Conservation (phyloP, 2,797 vertebrate species). For the Coregonus ussuriensis region DNA sequence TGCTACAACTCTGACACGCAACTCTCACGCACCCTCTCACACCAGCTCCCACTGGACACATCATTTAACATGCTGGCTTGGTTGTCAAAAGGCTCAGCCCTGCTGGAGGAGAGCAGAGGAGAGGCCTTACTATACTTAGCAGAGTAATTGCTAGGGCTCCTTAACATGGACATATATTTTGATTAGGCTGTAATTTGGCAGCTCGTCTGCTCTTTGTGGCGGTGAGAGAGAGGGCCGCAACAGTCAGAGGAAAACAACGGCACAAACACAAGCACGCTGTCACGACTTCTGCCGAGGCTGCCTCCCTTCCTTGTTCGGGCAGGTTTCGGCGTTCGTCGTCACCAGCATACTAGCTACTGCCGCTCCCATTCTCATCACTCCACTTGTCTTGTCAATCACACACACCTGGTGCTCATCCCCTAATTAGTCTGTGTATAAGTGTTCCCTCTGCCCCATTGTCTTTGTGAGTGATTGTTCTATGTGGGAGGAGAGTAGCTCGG, state of each 20-base stretch:
- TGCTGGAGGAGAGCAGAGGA: slow-evolving; percentile 37
- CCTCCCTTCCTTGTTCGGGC: too few relatives aligned
- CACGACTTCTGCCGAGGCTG: too few relatives aligned
- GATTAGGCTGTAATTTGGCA: slow-evolving; percentile 69
- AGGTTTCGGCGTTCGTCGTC: too few relatives aligned
- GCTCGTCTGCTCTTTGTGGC: slow-evolving; percentile 61
- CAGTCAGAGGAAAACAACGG: slow-evolving; percentile 64
- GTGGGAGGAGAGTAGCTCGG: too few relatives aligned
- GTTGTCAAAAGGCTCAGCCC: slow-evolving; percentile 62
- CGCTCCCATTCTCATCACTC: too few relatives aligned
- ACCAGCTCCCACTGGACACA: slow-evolving; percentile 52
- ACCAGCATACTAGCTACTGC: too few relatives aligned
- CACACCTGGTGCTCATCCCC: too few relatives aligned
- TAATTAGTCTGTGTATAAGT: too few relatives aligned
- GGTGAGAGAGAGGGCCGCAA: slow-evolving; percentile 35
- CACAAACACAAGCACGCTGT: slow-evolving; percentile 22
- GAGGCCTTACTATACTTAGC: slow-evolving; percentile 72
- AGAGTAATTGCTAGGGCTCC: slow-evolving; percentile 71
- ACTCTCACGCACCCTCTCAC: slow-evolving; percentile 6
- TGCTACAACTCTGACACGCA: not conserved
- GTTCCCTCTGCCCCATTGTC: too few relatives aligned
- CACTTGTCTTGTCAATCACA: too few relatives aligned
- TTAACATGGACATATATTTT: slow-evolving; percentile 72
- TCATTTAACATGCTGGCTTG: slow-evolving; percentile 59
- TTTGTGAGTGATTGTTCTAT: too few relatives aligned